A percentile compares a stretch with the other conserved stretches of the same genome.
These are phyloP conservation scores for Hirudinaria manillensis DNA, from an alignment of 2,888 invertebrate genomes.

Conservation along the genomic window DNA sequence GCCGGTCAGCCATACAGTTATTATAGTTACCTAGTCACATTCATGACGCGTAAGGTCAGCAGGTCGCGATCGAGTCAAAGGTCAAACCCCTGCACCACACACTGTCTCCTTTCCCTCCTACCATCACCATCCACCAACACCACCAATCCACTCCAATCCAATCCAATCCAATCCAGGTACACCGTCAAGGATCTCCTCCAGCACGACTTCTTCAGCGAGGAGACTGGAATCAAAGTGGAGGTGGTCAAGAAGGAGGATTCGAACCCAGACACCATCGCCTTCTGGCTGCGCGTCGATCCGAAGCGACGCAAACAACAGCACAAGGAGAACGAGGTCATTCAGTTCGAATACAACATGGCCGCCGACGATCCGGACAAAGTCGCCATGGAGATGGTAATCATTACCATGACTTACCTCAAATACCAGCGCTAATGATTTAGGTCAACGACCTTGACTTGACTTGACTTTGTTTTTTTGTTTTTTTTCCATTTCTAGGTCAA, in stretches of 20 bases:
- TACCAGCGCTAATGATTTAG: background rate
- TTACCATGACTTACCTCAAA: background rate
- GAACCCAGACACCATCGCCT: slow-evolving; percentile 58
- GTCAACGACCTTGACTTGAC: no score
- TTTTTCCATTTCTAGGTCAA: slow-evolving; percentile 64
- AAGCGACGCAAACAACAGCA: slow-evolving; percentile 94
- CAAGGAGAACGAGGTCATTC: slow-evolving; percentile 97
- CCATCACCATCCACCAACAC: no score
- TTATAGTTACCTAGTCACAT: no score
- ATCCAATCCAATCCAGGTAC: slow-evolving; percentile 60
- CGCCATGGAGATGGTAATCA: slow-evolving; percentile 73
- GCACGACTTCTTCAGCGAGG: slow-evolving; percentile 94
- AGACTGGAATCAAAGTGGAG: slow-evolving; percentile 74
- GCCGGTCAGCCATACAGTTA: no score
- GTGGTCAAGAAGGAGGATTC: slow-evolving; percentile 62
- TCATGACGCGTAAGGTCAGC: no score
- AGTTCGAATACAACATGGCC: slow-evolving; percentile 91
- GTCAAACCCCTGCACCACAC: no score
- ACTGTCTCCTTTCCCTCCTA: no score
- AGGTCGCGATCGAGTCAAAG: no score
- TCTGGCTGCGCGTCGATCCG: slow-evolving; percentile 87
- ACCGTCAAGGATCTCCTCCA: slow-evolving; percentile 86
- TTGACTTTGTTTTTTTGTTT: background rate
- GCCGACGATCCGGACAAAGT: slow-evolving; percentile 87
- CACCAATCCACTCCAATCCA: no score